phyloP scores from a whole-genome alignment of 2,888 invertebrate species.

The Autographa pulchrina region DNA sequence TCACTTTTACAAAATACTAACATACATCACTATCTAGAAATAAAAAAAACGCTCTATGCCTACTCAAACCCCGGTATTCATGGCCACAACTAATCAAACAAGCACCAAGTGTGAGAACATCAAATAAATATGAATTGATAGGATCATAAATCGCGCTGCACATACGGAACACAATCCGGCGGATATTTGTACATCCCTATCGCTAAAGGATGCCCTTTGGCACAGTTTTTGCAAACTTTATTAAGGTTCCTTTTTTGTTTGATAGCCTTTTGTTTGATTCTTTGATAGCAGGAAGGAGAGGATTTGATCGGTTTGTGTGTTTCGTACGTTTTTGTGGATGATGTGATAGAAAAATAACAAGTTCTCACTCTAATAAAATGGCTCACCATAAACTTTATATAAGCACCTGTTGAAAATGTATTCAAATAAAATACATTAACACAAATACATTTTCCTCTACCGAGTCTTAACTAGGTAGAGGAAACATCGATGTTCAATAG shows the following conservation, averaged over 20 bases:
- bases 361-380: neutral
- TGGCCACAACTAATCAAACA: conserved; percentile 54
- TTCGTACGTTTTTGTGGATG: neutral
- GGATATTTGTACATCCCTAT: conserved; percentile 75
- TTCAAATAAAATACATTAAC: too few species aligned
- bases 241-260: conserved; percentile 31
- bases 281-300: conserved; percentile 2
- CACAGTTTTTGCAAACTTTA: conserved; percentile 62
- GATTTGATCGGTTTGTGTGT: neutral
- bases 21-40: too few species aligned
- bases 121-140: conserved; percentile 85
- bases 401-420: too few species aligned
- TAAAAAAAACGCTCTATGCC: too few species aligned
- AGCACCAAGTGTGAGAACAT: conserved; percentile 80
- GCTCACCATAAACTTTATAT: too few species aligned
- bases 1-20: too few species aligned
- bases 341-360: neutral
- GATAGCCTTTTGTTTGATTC: conserved; percentile 17
- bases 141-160: conserved; percentile 68
- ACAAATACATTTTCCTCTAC: too few species aligned
- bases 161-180: conserved; percentile 56
- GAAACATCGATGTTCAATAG: too few species aligned
- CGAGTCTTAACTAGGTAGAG: too few species aligned
- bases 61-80: conserved; percentile 15
- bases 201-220: conserved; percentile 71